Evolutionary conservation across 2,797 vertebrate genomes (phyloP).

Genomic region (Loriculus beryllinus): DNA sequence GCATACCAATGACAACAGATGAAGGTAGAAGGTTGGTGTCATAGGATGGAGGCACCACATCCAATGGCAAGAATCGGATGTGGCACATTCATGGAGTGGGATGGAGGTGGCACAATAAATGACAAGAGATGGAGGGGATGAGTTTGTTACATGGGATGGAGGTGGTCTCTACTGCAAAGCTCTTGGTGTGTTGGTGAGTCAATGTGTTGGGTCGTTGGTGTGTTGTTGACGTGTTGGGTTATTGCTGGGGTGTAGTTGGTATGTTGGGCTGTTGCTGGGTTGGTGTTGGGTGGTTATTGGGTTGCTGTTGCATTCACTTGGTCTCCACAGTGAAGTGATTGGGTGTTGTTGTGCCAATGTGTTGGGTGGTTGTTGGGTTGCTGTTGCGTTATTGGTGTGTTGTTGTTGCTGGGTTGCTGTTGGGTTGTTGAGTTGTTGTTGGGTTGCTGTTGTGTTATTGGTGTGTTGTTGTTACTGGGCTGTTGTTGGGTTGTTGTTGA

Average conservation of each 20-base stretch:
- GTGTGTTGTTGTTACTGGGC: no score
- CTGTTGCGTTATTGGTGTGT: no score
- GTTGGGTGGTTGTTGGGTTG: background rate
- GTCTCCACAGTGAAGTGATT: no score
- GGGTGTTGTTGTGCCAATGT: no score
- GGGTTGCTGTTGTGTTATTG: no score
- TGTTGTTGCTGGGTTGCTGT: no score
- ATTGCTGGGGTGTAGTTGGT: background rate
- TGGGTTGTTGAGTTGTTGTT: no score
- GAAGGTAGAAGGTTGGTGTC: background rate
- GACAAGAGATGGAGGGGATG: background rate
- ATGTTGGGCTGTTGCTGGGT: no score
- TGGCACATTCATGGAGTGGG: background rate
- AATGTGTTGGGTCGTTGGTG: background rate
- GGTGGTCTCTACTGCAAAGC: background rate
- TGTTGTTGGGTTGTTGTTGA: no score
- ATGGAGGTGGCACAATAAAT: background rate
- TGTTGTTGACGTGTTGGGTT: background rate
- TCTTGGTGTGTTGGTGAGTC: background rate
- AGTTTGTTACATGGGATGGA: background rate
- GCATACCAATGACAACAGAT: fast-evolving
- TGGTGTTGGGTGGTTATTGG: background rate
- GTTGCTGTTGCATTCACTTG: background rate
- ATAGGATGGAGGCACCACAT: background rate
- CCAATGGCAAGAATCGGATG: background rate